phyloP scores from a whole-genome alignment of 2,797 vertebrate species.

The Podargus strigoides region DNA sequence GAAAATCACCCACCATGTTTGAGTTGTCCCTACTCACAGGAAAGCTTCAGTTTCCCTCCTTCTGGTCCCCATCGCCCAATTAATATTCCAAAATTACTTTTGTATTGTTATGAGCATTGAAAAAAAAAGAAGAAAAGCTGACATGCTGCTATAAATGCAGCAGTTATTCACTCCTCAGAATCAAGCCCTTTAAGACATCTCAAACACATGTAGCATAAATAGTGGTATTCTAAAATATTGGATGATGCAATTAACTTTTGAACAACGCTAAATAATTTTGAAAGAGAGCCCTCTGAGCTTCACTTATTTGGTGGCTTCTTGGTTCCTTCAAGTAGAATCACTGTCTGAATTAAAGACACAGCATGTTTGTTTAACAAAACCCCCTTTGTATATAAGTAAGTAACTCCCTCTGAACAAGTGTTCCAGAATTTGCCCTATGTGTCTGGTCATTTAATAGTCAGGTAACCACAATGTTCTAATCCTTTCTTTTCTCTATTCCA shows the following conservation, averaged over 20 bases:
- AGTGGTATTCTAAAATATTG: fast-evolving
- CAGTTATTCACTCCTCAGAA: background rate
- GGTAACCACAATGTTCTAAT: background rate
- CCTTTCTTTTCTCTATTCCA: background rate
- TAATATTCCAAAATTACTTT: background rate
- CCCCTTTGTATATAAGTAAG: background rate
- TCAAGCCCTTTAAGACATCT: background rate
- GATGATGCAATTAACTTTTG: background rate
- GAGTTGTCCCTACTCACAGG: background rate
- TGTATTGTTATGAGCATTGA: background rate
- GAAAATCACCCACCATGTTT: background rate
- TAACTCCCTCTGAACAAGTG: background rate
- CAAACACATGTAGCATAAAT: background rate
- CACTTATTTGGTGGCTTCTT: background rate
- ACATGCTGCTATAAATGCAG: background rate
- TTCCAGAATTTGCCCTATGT: background rate
- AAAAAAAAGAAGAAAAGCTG: background rate
- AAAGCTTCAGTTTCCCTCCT: background rate
- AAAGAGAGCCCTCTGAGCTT: background rate
- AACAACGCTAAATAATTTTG: background rate
- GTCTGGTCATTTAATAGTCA: background rate
- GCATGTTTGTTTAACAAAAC: background rate
- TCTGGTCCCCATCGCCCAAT: background rate
- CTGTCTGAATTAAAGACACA: background rate
- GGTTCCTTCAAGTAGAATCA: background rate